Base-by-base conservation (phyloP, 2,797 vertebrate species). In the Halcyon chelicuti region DNA sequence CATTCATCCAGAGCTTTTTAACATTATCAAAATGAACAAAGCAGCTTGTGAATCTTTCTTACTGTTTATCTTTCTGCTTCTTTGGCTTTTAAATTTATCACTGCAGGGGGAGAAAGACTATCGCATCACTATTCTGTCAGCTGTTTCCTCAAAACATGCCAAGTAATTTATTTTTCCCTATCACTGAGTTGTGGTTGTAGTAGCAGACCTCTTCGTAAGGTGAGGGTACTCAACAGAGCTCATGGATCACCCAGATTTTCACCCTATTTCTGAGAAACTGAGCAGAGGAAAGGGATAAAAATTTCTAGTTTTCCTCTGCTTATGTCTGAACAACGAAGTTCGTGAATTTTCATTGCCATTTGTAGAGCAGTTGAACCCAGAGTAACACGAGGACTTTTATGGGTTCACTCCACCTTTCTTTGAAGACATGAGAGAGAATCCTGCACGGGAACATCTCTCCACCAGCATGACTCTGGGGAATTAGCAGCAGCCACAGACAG, bases 51-150 rank as follows among this genome's bases (percentile, higher is more conserved):
- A 74, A 19, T 51, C 67, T 77, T 74, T 82, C 57, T 73, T 74
- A 19, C 33, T 49, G 35, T 76, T 82, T 79, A 63, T 68, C 37
- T 80, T 90, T 86, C 57, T 77, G 25, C 52, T 90, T 62, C 63
- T 79, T 90, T 85, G 60, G 20, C 81, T 86, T 83, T 83, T 66
- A 75, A 75, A 84, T 86, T 83, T 86, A 72, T 68, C 39, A 39
- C 49, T 23, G 35, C 0, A 2, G 13, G 10, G 19, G 3, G 5
- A 29, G 44, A 62, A 52, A 55, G 6, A 55, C 23, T 51, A 68
- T 80, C n/a, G 85, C 9, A 2, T 77, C 3, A 2, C 35, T 73
- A n/a, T 88, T 85, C 49, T 87, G 62, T 83, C 68, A 80, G 33
- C 44, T 80, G 6, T 86, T 95, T 75, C 61, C 72, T 94, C 76